Evolutionary conservation across 1,140 invertebrate genomes (phyloP), one percentile per base, ranked within the genome.

Genomic region (Chironomus tepperi): DNA sequence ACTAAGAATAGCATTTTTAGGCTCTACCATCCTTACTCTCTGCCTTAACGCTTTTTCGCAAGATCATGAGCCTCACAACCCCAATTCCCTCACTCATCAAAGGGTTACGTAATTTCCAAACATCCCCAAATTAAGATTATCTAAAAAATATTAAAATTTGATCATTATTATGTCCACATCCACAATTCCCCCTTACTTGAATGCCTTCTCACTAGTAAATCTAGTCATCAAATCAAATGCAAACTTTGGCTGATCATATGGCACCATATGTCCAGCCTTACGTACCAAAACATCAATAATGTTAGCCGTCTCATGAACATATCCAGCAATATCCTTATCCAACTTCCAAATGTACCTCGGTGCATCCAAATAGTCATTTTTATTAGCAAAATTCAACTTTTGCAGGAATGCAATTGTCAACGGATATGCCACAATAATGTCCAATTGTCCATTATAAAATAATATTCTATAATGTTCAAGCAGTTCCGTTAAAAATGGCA

Each of bases 201-300:
- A 77, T n/a, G 74, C 64, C 80, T 90, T 90, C 74, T 88, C 86
- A 75, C 86, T 83, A 42, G 92, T 91, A 75, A 96, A 91, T 78
- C 89, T 85, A 24, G 88, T 87, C 74, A 96, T 92, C 78, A 96
- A 83, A 80, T 93, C 90, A 19, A 89, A 85, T 0, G 89, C 88
- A 87, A 90, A 90, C 75, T 87, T 87, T 0, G 93, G 93, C 79
- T 95, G 92, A 83, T 95, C 92, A 21, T 84, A 83, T 0, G 93
- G 92, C 16, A 93, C 88, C 87, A 94, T 93, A 77, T 96, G 93
- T 0, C 94, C 93, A 34, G 92, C 92, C 84, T 92, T 88, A 74
- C 92, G 84, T 0, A 94, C 87, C 79, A 93, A 80, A n/a, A 94
- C 89, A 83, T 94, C 91, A 3, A 89, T 90, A 34, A 96, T 85